Conservation (phyloP, 1,140 invertebrate genomes). For the Carposina sasakii region DNA sequence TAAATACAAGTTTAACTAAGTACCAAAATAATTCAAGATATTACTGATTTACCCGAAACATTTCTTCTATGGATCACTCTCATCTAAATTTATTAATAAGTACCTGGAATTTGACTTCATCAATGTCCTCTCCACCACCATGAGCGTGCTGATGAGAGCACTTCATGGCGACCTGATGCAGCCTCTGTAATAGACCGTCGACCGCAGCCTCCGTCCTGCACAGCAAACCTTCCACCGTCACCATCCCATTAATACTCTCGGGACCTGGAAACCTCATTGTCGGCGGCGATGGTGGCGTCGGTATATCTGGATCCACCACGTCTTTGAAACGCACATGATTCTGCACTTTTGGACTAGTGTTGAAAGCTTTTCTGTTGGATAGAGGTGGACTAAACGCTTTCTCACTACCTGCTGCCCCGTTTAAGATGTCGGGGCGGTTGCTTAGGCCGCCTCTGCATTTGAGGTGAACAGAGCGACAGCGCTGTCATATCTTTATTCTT, state of each 20-base stretch:
- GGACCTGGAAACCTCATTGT: slow-evolving; percentile 63
- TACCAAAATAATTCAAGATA: too few relatives aligned
- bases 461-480: slow-evolving; percentile 68
- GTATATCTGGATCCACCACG: slow-evolving; percentile 54
- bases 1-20: too few relatives aligned
- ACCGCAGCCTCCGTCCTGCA: slow-evolving; percentile 79
- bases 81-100: too few relatives aligned
- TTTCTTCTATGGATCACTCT: too few relatives aligned
- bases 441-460: slow-evolving; percentile 69
- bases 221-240: slow-evolving; percentile 75
- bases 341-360: slow-evolving; percentile 48
- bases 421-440: slow-evolving; percentile 52
- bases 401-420: slow-evolving; percentile 50
- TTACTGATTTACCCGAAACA: too few relatives aligned
- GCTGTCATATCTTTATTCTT: slow-evolving; percentile 68
- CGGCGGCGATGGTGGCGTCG: slow-evolving; percentile 63
- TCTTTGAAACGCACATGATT: slow-evolving; percentile 70
- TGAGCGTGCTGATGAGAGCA: slow-evolving; percentile 79
- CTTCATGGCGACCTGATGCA: slow-evolving; percentile 80
- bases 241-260: slow-evolving; percentile 72
- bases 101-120: slow-evolving; percentile 82
- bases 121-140: slow-evolving; percentile 79
- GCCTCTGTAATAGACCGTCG: slow-evolving; percentile 75
- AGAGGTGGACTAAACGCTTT: slow-evolving; percentile 48
- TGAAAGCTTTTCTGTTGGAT: slow-evolving; percentile 46